Evolutionary conservation across 2,888 invertebrate species (phyloP).

Genomic region (Malacosoma neustria): DNA sequence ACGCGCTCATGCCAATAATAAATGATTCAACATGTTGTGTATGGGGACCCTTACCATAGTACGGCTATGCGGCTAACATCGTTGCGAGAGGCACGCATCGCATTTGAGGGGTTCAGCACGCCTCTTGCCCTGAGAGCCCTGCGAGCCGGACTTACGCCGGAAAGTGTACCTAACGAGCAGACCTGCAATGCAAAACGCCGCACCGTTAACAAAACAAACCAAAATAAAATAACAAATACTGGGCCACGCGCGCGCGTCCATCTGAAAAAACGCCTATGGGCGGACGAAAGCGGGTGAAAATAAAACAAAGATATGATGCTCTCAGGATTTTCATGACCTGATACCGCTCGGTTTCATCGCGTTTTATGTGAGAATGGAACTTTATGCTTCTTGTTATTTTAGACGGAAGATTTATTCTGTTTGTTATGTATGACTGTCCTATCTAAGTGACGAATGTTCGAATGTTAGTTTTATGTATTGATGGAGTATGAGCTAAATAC

Average conservation of each 20-base stretch:
- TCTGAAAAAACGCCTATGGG: slow-evolving; percentile 66
- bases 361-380: slow-evolving; percentile 48
- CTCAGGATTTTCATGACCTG: slow-evolving; percentile 55
- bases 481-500: slow-evolving; percentile 47
- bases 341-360: slow-evolving; percentile 50
- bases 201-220: slow-evolving; percentile 70
- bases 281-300: slow-evolving; percentile 60
- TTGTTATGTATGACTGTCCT: slow-evolving; percentile 32
- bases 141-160: slow-evolving; percentile 74
- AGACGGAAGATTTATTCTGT: slow-evolving; percentile 26
- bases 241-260: slow-evolving; percentile 64
- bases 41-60: slow-evolving; percentile 64
- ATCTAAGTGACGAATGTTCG: slow-evolving; percentile 29
- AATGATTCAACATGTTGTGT: slow-evolving; percentile 26
- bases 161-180: slow-evolving; percentile 77
- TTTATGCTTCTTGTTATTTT: slow-evolving; percentile 35
- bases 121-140: slow-evolving; percentile 69
- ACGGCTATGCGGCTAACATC: slow-evolving; percentile 72
- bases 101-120: slow-evolving; percentile 70
- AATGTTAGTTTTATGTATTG: slow-evolving; percentile 21
- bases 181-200: slow-evolving; percentile 75
- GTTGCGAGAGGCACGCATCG: slow-evolving; percentile 75
- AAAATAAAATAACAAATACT: slow-evolving; percentile 50
- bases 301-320: slow-evolving; percentile 50
- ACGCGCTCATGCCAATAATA: slow-evolving; percentile 50